Evolutionary conservation across 1,140 invertebrate species (phyloP).

Genomic region (Contarinia nasturtii): DNA sequence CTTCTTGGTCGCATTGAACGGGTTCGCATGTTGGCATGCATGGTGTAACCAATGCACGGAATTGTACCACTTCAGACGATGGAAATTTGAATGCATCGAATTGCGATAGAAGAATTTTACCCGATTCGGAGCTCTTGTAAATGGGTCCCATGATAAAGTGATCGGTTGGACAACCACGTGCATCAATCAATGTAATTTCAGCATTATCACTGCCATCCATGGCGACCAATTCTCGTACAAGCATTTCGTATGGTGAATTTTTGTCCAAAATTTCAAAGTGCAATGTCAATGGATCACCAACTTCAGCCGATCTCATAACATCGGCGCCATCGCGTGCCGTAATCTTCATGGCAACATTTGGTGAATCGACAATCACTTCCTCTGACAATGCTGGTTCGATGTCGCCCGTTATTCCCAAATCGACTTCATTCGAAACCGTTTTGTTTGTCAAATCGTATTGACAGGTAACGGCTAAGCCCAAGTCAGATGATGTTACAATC

Average conservation of each 20-base stretch:
- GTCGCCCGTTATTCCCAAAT: slow-evolving; percentile 71
- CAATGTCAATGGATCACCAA: slow-evolving; percentile 72
- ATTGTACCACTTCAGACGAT: slow-evolving; percentile 83
- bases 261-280: slow-evolving; percentile 81
- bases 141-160: slow-evolving; percentile 80
- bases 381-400: slow-evolving; percentile 58
- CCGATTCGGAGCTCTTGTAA: slow-evolving; percentile 52
- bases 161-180: slow-evolving; percentile 80
- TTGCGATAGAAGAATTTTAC: slow-evolving; percentile 71
- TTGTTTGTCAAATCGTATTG: slow-evolving; percentile 87
- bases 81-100: slow-evolving; percentile 95
- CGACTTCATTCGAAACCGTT: slow-evolving; percentile 79
- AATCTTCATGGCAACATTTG: slow-evolving; percentile 83
- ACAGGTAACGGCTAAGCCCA: slow-evolving; percentile 78
- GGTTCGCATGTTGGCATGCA: slow-evolving; percentile 84
- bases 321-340: slow-evolving; percentile 59
- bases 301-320: slow-evolving; percentile 54
- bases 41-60: slow-evolving; percentile 80
- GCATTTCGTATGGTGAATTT: slow-evolving; percentile 85
- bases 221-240: slow-evolving; percentile 80
- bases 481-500: slow-evolving; percentile 83
- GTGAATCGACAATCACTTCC: slow-evolving; percentile 76
- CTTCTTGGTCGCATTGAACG: slow-evolving; percentile 64
- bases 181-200: slow-evolving; percentile 81
- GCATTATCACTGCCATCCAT: slow-evolving; percentile 85